A percentile compares a stretch with the other conserved stretches of the same genome.
Conservation (phyloP, 2,797 vertebrate genomes). For the Limnodromus scolopaceus region DNA sequence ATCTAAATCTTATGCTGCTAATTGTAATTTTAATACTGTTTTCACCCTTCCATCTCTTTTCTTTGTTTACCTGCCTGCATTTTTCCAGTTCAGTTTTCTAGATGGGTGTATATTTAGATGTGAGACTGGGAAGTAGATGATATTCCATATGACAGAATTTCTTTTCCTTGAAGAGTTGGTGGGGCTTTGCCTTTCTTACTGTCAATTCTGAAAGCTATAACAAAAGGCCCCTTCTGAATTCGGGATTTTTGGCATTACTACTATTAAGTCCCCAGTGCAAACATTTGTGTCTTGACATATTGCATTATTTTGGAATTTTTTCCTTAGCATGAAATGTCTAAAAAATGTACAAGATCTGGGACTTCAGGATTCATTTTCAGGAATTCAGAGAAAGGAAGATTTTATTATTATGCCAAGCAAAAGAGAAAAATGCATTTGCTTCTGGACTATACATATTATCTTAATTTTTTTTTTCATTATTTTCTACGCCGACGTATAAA, state of each 20-base stretch:
- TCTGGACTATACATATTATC: constrained; percentile 64
- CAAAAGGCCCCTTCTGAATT: not conserved
- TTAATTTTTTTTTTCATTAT: constrained; percentile 72
- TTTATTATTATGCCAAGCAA: not conserved
- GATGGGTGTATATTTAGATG: not conserved
- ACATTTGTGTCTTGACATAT: not conserved
- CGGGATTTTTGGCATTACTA: not conserved
- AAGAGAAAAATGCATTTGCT: constrained; percentile 39
- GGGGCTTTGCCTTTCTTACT: not conserved
- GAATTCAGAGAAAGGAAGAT: not conserved
- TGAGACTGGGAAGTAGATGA: not conserved
- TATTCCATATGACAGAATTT: not conserved
- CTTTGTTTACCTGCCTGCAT: constrained; percentile 42
- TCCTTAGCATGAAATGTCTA: not conserved
- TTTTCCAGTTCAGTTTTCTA: constrained; percentile 22
- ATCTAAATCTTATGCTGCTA: not conserved
- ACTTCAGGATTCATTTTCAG: not conserved
- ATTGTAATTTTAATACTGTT: constrained; percentile 8
- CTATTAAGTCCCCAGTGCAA: not conserved
- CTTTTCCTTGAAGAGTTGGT: not conserved
- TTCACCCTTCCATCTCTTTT: not conserved
- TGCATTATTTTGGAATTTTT: not conserved
- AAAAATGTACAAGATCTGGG: not conserved
- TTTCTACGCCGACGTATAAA: constrained; percentile 65
- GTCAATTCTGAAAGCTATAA: constrained; percentile 22